Percentiles rank a stretch among this genome's conserved stretches.
Conservation (phyloP, 2,888 invertebrate genomes). For the Hecatera dysodea region DNA sequence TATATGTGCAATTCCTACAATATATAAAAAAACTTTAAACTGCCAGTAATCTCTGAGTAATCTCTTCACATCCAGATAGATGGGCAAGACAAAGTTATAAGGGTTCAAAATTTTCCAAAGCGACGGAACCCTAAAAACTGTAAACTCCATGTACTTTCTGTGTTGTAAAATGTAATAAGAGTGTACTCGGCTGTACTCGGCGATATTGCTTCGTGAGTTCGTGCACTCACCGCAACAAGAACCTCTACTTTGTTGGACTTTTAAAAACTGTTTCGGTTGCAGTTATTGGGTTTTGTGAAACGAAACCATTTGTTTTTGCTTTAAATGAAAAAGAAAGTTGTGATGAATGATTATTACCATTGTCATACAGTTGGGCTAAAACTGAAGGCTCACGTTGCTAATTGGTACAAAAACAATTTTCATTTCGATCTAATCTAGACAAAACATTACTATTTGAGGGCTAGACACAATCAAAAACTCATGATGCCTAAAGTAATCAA, state of each 20-base stretch:
- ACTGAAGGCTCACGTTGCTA: too few species aligned
- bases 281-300: background rate
- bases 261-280: background rate
- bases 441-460: background rate
- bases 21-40: too few species aligned
- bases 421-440: background rate
- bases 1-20: too few species aligned
- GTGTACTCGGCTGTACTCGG: constrained; percentile 15
- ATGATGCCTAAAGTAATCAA: background rate
- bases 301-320: background rate
- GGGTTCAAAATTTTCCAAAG: background rate
- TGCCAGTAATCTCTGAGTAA: too few species aligned
- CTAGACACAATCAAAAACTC: background rate
- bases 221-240: background rate
- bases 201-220: constrained; percentile 27
- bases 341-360: background rate
- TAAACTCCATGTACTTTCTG: constrained; percentile 7
- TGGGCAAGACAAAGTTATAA: background rate
- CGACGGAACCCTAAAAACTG: constrained; percentile 4
- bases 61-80: background rate
- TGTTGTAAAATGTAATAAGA: constrained; percentile 39
- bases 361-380: background rate
- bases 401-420: too few species aligned
- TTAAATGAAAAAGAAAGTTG: background rate
- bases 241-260: constrained; percentile 18